Evolutionary conservation across 2,888 invertebrate genomes (phyloP), one percentile per base, ranked within the genome.

Genomic region (Ichneumoninae sp.): DNA sequence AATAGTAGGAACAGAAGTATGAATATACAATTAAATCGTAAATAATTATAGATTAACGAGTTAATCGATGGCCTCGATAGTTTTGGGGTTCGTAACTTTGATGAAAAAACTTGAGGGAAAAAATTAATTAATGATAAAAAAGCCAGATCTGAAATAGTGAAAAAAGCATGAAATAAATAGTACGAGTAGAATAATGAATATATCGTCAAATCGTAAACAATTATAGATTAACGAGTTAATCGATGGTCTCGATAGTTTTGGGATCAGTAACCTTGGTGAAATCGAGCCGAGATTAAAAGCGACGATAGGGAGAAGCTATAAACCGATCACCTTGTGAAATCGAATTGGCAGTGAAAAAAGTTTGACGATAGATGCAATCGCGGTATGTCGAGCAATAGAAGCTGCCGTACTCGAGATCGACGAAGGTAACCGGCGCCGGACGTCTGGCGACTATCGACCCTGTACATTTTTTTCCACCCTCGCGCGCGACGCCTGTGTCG

Each of bases 381-480:
- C 19, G 47, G 47, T 50, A 19, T 19, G 44, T 60, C 57, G 57
- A 19, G 47, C 60, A 70, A 63, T 47, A 33, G 47, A 63, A 79
- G 57, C 50, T 50, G 8, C 13, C 22, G 22, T 22, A 70, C 54
- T 66, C 70, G 65, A 70, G 78, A 70, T 69, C 65, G 63, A 36
- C 16, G 13, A 36, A 47, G n/a, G 47, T 30, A 6, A 54, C 26
- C 60, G 85, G 81, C 79, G 85, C 79, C 81, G 66, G 47, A 75
- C 47, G 79, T 79, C 81, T 75, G 79, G 70, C 78, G 79, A 85
- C 79, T 79, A 85, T 85, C 81, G 85, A 82, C 81, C 78, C 71
- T 85, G 50, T 52, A 78, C 63, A 75, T 57, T 75, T 75, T 75
- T 47, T 57, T 75, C 30, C 65, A 78, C 78, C 75, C 66, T 76